Evolutionary conservation across 2,888 invertebrate species (phyloP), one percentile per base, ranked within the genome.

Genomic region (Disparrhopalites patrizii): DNA sequence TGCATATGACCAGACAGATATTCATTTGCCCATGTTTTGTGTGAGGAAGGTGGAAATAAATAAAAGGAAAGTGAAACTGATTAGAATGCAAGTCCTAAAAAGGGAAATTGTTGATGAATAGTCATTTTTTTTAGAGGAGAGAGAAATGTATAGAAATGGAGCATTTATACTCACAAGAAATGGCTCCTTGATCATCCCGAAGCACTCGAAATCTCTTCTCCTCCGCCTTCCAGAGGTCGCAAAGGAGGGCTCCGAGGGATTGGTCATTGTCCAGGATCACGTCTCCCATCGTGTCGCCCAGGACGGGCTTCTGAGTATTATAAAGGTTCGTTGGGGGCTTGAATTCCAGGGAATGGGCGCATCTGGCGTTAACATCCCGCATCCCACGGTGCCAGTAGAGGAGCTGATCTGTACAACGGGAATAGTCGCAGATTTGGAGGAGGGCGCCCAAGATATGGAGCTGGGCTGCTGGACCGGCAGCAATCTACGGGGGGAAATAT

Each of bases 221-320:
- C 28, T 72, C 73, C 4, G 68, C 67, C 36, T 71, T 61, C 75
- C 75, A 75, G 7, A 75, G 20, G n/a, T 66, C 58, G 56, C 73
- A 73, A 4, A 75, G 56, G n/a, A 75, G 55, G 1, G 72, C 67
- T 13, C 66, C 61, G 13, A 74, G 50, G 15, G 61, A 69, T 15
- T 63, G 52, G 40, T 72, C 73, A 7, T 52, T 18, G 8, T 47
- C 54, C 2, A 38, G 31, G 2, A 64, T 55, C 1, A 70, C n/a
- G 23, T 68, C 69, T 2, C 68, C 66, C 10, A 72, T 47, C 31
- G 33, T 51, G 27, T 73, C 71, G 3, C 68, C 70, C 20, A 31
- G 23, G 1, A 23, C 18, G 8, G 47, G 25, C 25, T 50, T 13
- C 2, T 20, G 18, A 43, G 20, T 5, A n/a, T n/a, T n/a, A 5